Base-by-base conservation (phyloP, 2,888 invertebrate species). In the Saturnia japonica region DNA sequence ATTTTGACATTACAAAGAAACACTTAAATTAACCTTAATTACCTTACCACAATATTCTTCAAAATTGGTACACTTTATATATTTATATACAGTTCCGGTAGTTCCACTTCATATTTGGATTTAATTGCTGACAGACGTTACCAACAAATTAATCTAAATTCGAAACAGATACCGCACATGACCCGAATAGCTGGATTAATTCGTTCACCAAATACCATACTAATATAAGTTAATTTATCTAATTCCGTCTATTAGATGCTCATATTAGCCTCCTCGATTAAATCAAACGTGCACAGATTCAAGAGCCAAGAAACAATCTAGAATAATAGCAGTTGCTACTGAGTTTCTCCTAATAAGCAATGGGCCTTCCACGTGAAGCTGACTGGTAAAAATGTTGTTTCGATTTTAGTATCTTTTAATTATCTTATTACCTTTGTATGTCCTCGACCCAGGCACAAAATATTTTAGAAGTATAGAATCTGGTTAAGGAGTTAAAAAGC, bases 91-190 rank as follows among this genome's bases (percentile, higher is more conserved):
- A 54, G 25, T 60, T 28, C 25, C 14, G 19, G 57, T 28, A 28
- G 4, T 14, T 11, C 28, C 28, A 14, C 14, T 12, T 60, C 14
- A 14, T 28, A 60, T 60, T 60, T 14, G 14, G 3, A 14, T 28
- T 2, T 14, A 60, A 28, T 28, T 28, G 28, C 57, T 12, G 25
- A 28, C 16, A 64, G 40, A 40, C 19, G 40, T 40, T 40, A 64
- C 40, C 64, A 64, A 40, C n/a, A 64, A 64, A 64, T 64, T 64
- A 64, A 64, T 64, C 64, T 64, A 64, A 60, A 64, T 40, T 64
- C 64, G 40, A 34, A 40, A 64, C 64, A 64, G 64, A 40, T 34
- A 40, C n/a, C 64, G 11, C 64, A n/a, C 40, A 64, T 64, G 64
- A 60, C 57, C 57, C 57, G 57, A 60, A 60, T 60, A 60, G 57